Evolutionary conservation across 2,888 invertebrate genomes (phyloP), one percentile per base, ranked within the genome.

Genomic region (Plemyria rubiginata): DNA sequence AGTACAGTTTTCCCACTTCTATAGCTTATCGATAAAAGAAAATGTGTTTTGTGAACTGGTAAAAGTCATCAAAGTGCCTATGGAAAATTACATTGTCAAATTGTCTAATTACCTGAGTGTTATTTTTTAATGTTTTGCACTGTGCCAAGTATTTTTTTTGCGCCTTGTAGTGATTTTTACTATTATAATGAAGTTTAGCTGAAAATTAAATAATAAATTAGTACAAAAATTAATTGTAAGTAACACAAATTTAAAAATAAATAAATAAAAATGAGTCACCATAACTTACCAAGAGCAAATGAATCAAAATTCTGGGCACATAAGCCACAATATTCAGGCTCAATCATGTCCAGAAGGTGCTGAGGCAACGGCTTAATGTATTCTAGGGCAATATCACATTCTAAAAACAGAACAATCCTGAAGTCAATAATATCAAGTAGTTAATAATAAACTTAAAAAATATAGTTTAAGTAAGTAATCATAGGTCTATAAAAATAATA

Each of bases 181-280:
- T 87, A 49, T 75, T 71, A 74, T 92, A 92, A 80, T 92, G 92
- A 58, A 84, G 59, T 60, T 87, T 84, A 46, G 91, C 92, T 92
- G 87, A 40, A 88, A 88, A 77, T 9, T 48, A 40, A 54, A 51
- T 40, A 29, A n/a, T 55, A 41, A 15, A 48, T 43, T 32, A 49
- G 29, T 49, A 48, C 12, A 9, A n/a, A 11, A 16, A 45, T 45
- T 2, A 11, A n/a, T n/a, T n/a, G n/a, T n/a, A n/a, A n/a, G n/a
- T n/a, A n/a, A 16, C n/a, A 11, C 9, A 9, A 16, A 45, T 43
- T 43, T 1, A 11, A 38, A 43, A 5, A 15, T 7, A 15, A 15
- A 8, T 43, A 5, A 15, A 43, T 2, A 2, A 43, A 7, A 43
- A 15, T 0, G 2, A n/a, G 41, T 41, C 40, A 54, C 38, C 45